Evolutionary conservation across 2,797 vertebrate genomes (phyloP), one percentile per base, ranked within the genome.

Genomic region (Molothrus aeneus): DNA sequence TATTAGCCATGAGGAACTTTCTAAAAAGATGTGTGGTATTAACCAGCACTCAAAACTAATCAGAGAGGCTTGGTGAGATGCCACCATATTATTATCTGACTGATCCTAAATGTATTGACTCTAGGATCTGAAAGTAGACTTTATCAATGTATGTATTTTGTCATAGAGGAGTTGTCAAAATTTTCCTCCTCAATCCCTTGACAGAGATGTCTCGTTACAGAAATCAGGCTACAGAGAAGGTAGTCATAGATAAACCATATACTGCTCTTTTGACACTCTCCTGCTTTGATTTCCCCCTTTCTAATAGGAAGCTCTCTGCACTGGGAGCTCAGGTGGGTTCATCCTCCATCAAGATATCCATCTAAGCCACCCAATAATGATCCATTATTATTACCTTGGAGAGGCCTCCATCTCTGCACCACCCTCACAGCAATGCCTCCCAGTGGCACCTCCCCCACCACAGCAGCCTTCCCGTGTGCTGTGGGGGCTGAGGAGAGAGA

Each of bases 351-450:
- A 86, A 43, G 13, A 63, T 56, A 75, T 24, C 45, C 31, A 42
- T 28, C 42, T 54, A 26, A 54, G 31, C 47, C 24, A 40, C 38
- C 24, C 32, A 50, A 24, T 7, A 82, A 38, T 2, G 4, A 17
- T 57, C 20, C 11, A 1, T 31, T 17, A 1, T 31, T 17, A 45
- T 32, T 32, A 64, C 50, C 24, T 31, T 51, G 74, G 42, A 59
- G 47, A 90, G 12, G 31, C 16, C 40, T 83, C 45, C 36, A 22
- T 31, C 31, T 40, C 75, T 88, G 42, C 82, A 34, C 5, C 54
- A 72, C 3, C 19, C 40, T 53, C 34, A 38, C 2, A 5, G 32
- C 0, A 0, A 68, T 4, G 5, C n/a, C 75, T 81, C 32, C 64
- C 34, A 28, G 31, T 13, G 48, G 36, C 42, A 74, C 34, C 32